Evolutionary conservation across 2,113 vertebrate genomes (phyloP).

Genomic region (Junco hyemalis): DNA sequence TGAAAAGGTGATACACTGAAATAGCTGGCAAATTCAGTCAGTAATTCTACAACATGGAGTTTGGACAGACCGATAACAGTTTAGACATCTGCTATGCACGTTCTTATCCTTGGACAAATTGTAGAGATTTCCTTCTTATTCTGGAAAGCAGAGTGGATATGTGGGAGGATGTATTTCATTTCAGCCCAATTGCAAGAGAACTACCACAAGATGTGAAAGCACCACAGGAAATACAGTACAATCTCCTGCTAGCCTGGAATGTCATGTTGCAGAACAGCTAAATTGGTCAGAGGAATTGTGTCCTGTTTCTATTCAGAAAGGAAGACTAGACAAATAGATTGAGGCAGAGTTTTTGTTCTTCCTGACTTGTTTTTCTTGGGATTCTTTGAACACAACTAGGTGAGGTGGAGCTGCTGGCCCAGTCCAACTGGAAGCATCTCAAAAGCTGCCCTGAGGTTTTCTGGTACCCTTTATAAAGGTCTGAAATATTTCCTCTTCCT

Average conservation of each 20-base stretch:
- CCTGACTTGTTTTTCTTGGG: background rate
- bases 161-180: background rate
- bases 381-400: background rate
- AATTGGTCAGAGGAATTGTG: background rate
- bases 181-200: background rate
- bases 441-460: background rate
- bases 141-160: background rate
- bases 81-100: background rate
- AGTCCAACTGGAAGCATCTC: background rate
- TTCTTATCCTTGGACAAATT: background rate
- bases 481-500: background rate
- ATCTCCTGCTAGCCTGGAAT: background rate
- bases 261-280: background rate
- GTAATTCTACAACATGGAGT: background rate
- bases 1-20: background rate
- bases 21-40: background rate
- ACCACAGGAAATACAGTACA: background rate
- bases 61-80: background rate
- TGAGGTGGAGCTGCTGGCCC: background rate
- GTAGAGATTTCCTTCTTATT: background rate
- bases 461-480: background rate
- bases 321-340: background rate
- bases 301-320: background rate
- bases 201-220: background rate
- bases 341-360: background rate